Evolutionary conservation across 2,797 vertebrate species (phyloP).

Genomic region (Malurus splendens): DNA sequence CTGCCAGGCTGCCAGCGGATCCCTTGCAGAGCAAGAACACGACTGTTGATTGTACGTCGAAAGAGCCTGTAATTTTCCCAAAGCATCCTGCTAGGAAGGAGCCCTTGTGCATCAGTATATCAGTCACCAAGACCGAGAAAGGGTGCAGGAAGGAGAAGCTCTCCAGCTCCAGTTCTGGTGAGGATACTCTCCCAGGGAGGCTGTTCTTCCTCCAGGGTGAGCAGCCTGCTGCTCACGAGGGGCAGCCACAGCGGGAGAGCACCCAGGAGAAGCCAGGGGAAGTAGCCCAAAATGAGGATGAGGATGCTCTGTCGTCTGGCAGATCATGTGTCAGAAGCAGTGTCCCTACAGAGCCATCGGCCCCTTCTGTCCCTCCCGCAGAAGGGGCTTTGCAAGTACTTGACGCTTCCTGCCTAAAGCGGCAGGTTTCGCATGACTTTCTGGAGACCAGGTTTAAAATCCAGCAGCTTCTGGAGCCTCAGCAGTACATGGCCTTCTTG

Average conservation of each 20-base stretch:
- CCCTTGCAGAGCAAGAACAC: not conserved
- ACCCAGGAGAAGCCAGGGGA: constrained; percentile 11
- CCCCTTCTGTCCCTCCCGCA: not conserved
- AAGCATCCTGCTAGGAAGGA: constrained; percentile 48
- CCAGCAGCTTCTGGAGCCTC: constrained; percentile 90
- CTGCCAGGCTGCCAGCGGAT: not conserved
- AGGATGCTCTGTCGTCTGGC: not conserved
- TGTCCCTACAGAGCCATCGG: not conserved
- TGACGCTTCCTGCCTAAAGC: constrained; percentile 67
- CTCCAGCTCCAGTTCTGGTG: not conserved
- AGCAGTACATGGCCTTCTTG: constrained; percentile 84
- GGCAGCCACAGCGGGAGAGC: not conserved
- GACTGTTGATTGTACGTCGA: not conserved
- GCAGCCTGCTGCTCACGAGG: not conserved
- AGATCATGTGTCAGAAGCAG: not conserved
- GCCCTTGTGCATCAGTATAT: constrained; percentile 64
- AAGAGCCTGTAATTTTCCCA: constrained; percentile 12
- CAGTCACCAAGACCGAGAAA: constrained; percentile 47
- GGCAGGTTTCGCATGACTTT: constrained; percentile 84
- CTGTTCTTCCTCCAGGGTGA: constrained; percentile 77
- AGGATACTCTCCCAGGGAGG: constrained; percentile 83
- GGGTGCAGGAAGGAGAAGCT: constrained; percentile 46
- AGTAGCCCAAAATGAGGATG: not conserved
- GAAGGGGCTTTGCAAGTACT: constrained; percentile 36
- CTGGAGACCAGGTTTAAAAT: constrained; percentile 87